These are phyloP conservation scores for Epinephelus awoara DNA, from an alignment of 2,797 vertebrate genomes.

Conservation along the genomic window DNA sequence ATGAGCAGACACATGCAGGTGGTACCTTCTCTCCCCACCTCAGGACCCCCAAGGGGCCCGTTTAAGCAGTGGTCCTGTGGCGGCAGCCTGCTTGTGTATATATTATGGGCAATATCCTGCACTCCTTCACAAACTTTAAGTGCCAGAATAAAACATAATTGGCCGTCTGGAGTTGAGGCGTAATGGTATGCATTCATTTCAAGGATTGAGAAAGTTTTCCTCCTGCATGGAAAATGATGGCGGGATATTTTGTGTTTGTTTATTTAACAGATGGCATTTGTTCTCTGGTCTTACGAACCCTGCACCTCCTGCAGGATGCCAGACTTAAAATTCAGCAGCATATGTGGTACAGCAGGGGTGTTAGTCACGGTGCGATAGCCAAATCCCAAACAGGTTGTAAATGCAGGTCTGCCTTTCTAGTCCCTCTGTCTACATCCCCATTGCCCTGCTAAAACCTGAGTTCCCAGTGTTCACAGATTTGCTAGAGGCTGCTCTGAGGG, in stretches of 20 bases:
- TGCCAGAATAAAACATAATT: conserved; percentile 89
- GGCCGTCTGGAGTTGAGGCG: conserved; percentile 84
- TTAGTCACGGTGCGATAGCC: conserved; percentile 87
- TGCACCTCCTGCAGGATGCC: conserved; percentile 81
- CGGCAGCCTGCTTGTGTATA: conserved; percentile 83
- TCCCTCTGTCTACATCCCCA: conserved; percentile 78
- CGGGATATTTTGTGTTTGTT: conserved; percentile 80
- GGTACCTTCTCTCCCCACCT: conserved; percentile 78
- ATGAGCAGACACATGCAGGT: conserved; percentile 84
- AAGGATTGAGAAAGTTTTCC: conserved; percentile 74
- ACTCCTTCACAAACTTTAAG: conserved; percentile 86
- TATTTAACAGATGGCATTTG: conserved; percentile 89
- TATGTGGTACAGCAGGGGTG: conserved; percentile 88
- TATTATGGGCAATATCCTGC: conserved; percentile 87
- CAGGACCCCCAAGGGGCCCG: conserved; percentile 83
- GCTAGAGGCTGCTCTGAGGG: conserved; percentile 71
- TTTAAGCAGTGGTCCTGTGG: conserved; percentile 81
- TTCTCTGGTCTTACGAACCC: conserved; percentile 79
- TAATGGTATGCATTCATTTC: conserved; percentile 79
- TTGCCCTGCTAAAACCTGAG: conserved; percentile 76
- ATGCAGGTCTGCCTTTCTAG: conserved; percentile 84
- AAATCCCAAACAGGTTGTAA: conserved; percentile 90
- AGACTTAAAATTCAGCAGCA: conserved; percentile 88
- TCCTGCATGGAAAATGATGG: conserved; percentile 63
- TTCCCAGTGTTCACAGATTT: conserved; percentile 80